A percentile compares a stretch with the other conserved stretches of the same genome.
phyloP scores from a whole-genome alignment of 2,888 invertebrate species.

The Papilio protenor region DNA sequence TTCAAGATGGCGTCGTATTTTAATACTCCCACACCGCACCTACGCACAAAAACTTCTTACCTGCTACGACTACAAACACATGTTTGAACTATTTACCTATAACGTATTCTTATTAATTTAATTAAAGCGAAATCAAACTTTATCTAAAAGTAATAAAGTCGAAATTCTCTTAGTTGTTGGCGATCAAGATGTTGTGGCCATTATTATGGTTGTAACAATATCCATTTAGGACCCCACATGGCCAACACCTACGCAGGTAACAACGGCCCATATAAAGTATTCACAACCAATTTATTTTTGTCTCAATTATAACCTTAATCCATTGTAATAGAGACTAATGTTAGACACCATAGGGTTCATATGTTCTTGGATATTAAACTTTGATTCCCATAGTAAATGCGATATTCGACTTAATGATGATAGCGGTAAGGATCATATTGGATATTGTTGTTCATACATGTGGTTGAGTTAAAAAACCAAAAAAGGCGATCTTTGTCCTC shows the following conservation, averaged over 20 bases:
- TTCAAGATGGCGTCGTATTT: conserved; percentile 15
- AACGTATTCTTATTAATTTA: conserved; percentile 46
- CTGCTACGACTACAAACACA: conserved; percentile 32
- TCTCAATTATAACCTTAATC: conserved; percentile 6
- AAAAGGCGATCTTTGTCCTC: conserved; percentile 63
- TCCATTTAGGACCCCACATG: conserved; percentile 53
- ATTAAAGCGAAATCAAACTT: conserved; percentile 18
- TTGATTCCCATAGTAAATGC: not conserved
- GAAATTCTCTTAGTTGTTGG: not conserved
- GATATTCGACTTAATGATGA: conserved; percentile 27
- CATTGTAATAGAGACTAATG: conserved; percentile 15
- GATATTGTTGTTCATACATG: conserved; percentile 8
- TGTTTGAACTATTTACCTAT: conserved; percentile 34
- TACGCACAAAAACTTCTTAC: conserved; percentile 38
- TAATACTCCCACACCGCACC: conserved; percentile 6
- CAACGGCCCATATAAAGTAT: conserved; percentile 51
- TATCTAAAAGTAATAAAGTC: not conserved
- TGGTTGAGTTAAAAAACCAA: conserved; percentile 47
- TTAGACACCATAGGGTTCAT: not conserved
- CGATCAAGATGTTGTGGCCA: conserved; percentile 54
- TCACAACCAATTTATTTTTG: conserved; percentile 16
- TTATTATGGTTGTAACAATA: conserved; percentile 57
- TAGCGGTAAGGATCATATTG: not conserved
- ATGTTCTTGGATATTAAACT: not conserved
- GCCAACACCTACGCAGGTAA: conserved; percentile 60